Conservation (phyloP, 2,888 invertebrate genomes). For the Prenolepis imparis region DNA sequence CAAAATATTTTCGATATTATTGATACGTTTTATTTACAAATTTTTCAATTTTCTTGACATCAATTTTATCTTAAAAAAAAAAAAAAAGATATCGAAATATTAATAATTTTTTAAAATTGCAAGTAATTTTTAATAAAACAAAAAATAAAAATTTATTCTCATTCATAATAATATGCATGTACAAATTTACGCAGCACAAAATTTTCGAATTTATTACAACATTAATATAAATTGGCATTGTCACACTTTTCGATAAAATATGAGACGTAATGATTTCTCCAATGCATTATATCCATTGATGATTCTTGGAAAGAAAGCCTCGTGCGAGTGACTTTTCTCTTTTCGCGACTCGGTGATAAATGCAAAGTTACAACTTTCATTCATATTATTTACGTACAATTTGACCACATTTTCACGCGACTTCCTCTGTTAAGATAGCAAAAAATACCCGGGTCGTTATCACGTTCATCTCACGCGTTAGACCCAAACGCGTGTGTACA, state of each 20-base stretch:
- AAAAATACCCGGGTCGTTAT: conserved; percentile 47
- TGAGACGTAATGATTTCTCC: conserved; percentile 23
- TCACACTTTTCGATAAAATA: neutral
- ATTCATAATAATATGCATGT: neutral
- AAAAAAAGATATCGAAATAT: neutral
- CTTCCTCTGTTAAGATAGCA: conserved; percentile 1
- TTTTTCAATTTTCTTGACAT: neutral
- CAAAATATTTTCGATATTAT: neutral
- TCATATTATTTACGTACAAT: conserved; percentile 14
- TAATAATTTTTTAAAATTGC: neutral
- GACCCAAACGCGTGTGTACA: conserved; percentile 7
- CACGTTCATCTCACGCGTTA: conserved; percentile 24
- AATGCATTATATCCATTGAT: conserved; percentile 57
- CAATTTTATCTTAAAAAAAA: neutral
- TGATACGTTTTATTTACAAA: neutral
- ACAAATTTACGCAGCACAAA: neutral
- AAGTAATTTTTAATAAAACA: neutral
- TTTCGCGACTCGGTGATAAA: conserved; percentile 6
- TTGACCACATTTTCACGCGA: conserved; percentile 11
- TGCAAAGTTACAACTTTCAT: neutral
- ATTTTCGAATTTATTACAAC: neutral
- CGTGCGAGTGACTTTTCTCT: neutral
- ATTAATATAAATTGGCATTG: neutral
- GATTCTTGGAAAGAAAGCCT: conserved; percentile 40
- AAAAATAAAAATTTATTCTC: neutral